Conservation (phyloP, 2,113 vertebrate species). For the Oplegnathus fasciatus region DNA sequence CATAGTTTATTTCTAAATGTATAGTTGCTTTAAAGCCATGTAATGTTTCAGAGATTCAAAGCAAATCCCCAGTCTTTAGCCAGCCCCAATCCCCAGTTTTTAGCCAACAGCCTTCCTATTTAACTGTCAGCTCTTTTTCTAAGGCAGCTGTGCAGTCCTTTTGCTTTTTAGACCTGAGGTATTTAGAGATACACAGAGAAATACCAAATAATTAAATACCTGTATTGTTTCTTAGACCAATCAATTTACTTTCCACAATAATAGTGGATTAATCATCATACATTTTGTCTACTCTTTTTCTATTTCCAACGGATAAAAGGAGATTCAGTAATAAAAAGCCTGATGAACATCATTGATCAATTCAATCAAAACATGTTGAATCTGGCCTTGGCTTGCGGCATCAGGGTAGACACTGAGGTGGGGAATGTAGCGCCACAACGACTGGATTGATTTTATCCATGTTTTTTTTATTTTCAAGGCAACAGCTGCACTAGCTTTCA, state of each 20-base stretch:
- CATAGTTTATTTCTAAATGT: not conserved
- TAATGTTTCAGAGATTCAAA: no score
- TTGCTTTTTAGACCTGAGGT: not conserved
- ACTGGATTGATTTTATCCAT: not conserved
- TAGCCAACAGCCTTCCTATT: not conserved
- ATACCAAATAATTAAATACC: not conserved
- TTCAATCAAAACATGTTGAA: not conserved
- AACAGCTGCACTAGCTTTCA: not conserved
- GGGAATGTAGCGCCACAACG: not conserved
- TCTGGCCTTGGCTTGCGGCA: not conserved
- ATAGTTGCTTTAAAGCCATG: no score
- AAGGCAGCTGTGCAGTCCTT: not conserved
- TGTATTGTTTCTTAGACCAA: not conserved
- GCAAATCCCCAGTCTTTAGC: no score
- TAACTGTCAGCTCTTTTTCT: not conserved
- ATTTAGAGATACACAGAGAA: not conserved
- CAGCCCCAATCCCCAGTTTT: no score
- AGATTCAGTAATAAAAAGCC: not conserved
- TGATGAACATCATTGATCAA: no score
- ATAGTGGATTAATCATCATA: not conserved
- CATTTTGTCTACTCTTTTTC: no score
- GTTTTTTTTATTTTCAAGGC: not conserved
- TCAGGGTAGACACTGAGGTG: not conserved
- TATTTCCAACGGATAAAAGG: not conserved
- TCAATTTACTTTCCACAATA: not conserved